Conservation (phyloP, 2,113 vertebrate species). For the Anolis sagrei region DNA sequence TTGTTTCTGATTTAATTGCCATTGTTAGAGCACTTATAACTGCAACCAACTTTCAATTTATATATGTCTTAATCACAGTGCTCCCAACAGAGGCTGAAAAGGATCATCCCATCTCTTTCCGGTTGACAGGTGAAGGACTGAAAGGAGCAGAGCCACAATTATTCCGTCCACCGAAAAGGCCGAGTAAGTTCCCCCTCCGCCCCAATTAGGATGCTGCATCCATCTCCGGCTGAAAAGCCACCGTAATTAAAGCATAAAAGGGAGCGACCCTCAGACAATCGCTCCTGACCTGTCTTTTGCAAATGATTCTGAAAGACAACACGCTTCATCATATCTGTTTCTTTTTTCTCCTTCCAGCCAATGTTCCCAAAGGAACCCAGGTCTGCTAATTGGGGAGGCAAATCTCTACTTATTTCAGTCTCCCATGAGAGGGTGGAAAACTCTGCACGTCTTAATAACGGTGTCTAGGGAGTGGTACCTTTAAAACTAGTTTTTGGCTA, state of each 20-base stretch:
- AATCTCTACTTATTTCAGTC: too few species aligned
- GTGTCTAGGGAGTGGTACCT: too few species aligned
- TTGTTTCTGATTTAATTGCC: conserved; percentile 50
- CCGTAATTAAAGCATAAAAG: not conserved
- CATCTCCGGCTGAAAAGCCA: not conserved
- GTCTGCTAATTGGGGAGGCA: not conserved
- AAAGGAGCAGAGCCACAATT: conserved; percentile 23
- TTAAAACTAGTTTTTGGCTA: too few species aligned
- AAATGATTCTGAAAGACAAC: not conserved
- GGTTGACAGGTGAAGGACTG: not conserved
- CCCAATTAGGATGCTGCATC: not conserved
- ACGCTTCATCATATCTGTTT: not conserved
- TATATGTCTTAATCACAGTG: conserved; percentile 53
- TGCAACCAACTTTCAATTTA: conserved; percentile 34
- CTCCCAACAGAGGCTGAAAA: conserved; percentile 39
- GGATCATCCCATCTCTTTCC: not conserved
- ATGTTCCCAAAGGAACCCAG: not conserved
- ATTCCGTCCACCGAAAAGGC: conserved; percentile 36
- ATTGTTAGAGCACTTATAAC: conserved; percentile 35
- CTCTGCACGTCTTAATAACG: too few species aligned
- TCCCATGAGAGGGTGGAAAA: too few species aligned
- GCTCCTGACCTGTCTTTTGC: not conserved
- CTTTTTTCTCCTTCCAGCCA: not conserved
- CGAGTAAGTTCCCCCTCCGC: conserved; percentile 8
- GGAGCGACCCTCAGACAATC: too few species aligned